Percentiles rank a stretch among this genome's conserved stretches.
Evolutionary conservation across 2,797 vertebrate species (phyloP).

Genomic region (Scolopax bukidnonensis): DNA sequence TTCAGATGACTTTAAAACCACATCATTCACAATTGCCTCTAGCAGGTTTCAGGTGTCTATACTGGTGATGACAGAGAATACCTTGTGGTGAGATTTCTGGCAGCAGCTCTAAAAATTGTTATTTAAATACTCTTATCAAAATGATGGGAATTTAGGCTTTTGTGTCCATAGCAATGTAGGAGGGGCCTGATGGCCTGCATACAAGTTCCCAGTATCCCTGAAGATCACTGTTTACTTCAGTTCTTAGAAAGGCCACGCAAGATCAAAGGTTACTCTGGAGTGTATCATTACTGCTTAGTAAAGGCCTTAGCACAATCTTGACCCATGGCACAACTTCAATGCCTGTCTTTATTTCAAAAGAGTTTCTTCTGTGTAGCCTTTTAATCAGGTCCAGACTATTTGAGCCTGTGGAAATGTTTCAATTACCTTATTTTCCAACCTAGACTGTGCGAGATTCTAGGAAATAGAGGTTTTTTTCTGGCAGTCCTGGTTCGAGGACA

Average conservation of each 20-base stretch:
- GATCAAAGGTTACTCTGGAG: background rate
- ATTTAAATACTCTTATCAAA: background rate
- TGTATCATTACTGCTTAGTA: background rate
- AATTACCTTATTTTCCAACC: background rate
- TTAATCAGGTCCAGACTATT: background rate
- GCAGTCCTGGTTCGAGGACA: background rate
- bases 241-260: background rate
- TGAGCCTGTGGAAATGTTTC: background rate
- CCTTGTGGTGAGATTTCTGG: background rate
- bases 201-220: background rate
- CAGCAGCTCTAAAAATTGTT: background rate
- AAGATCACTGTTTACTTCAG: background rate
- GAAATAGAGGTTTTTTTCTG: background rate
- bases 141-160: background rate
- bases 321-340: background rate
- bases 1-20: background rate
- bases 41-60: background rate
- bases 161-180: background rate
- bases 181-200: background rate
- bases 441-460: background rate
- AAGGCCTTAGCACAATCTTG: background rate
- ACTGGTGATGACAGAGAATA: background rate
- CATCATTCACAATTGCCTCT: accelerated
- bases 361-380: background rate
- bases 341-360: background rate